A percentile compares a stretch with the other conserved stretches of the same genome.
Evolutionary conservation across 1,140 invertebrate species (phyloP).

Genomic region (Saccostrea cuccullata): DNA sequence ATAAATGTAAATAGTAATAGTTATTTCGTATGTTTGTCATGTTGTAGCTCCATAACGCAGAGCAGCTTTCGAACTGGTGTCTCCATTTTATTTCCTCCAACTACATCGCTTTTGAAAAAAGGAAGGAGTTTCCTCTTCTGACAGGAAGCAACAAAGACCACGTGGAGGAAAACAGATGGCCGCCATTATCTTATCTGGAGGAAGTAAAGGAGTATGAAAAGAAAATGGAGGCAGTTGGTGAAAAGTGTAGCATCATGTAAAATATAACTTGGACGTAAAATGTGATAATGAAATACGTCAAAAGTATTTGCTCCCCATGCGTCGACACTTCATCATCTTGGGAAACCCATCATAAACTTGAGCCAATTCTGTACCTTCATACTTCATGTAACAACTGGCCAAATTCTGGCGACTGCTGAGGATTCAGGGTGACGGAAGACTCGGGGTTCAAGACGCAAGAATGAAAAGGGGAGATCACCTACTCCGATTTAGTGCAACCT

Average conservation of each 20-base stretch:
- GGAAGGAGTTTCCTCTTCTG: conserved; percentile 67
- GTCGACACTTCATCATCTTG: background rate
- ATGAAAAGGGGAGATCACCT: too few relatives aligned
- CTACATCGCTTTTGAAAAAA: conserved; percentile 68
- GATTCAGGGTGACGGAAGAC: too few relatives aligned
- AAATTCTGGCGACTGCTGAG: too few relatives aligned
- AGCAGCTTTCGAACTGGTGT: conserved; percentile 71
- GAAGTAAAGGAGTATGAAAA: conserved; percentile 72
- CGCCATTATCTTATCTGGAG: conserved; percentile 70
- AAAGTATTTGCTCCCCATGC: background rate
- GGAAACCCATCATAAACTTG: too few relatives aligned
- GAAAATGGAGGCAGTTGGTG: conserved; percentile 60
- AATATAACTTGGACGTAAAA: background rate
- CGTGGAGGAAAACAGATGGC: conserved; percentile 72
- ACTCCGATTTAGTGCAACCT: too few relatives aligned
- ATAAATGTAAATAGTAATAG: too few relatives aligned
- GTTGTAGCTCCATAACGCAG: conserved; percentile 70
- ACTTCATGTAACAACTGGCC: too few relatives aligned
- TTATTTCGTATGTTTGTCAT: conserved; percentile 46
- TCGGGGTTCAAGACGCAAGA: too few relatives aligned
- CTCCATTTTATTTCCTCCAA: conserved; percentile 74
- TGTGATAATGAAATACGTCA: background rate
- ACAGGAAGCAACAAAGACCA: conserved; percentile 64
- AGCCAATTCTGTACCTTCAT: too few relatives aligned
- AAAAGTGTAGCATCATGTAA: conserved; percentile 71